A percentile compares a stretch with the other conserved stretches of the same genome.
Evolutionary conservation across 1,140 invertebrate genomes (phyloP).

Genomic region (Micrasema longulum): DNA sequence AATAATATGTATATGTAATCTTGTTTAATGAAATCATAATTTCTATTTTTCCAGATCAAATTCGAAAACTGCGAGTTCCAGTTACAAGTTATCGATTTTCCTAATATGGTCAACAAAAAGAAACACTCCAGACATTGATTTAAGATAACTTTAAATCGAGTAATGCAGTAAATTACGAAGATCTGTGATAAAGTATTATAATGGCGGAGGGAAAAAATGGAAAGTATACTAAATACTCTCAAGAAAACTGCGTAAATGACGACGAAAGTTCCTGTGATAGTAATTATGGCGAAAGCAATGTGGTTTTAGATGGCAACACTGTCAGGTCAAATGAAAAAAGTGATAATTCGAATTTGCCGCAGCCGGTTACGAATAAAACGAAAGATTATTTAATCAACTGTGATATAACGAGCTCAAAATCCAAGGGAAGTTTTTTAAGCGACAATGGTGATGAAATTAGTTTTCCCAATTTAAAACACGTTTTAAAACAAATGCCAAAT

Average conservation of each 20-base stretch:
- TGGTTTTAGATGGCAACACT: not conserved
- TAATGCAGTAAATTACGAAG: not conserved
- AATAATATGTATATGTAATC: no score
- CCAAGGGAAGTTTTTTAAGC: not conserved
- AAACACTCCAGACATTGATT: not conserved
- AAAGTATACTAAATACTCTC: no score
- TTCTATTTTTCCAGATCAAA: not conserved
- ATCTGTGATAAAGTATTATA: conserved; percentile 1
- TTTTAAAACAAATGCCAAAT: not conserved
- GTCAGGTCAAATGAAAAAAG: not conserved
- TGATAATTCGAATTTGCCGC: not conserved
- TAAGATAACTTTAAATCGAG: not conserved
- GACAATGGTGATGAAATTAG: not conserved
- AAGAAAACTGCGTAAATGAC: no score
- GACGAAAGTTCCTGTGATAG: not conserved
- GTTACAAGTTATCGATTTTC: not conserved
- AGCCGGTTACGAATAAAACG: not conserved
- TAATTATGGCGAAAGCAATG: not conserved
- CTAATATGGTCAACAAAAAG: conserved; percentile 26
- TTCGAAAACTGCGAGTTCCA: not conserved
- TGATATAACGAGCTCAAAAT: conserved; percentile 3
- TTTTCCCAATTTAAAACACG: no score
- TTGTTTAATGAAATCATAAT: no score
- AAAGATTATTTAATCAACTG: conserved; percentile 3
- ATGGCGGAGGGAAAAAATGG: conserved; percentile 6